A percentile compares a stretch with the other conserved stretches of the same genome.
Evolutionary conservation across 2,113 vertebrate genomes (phyloP).

Genomic region (Misgurnus mizolepis): DNA sequence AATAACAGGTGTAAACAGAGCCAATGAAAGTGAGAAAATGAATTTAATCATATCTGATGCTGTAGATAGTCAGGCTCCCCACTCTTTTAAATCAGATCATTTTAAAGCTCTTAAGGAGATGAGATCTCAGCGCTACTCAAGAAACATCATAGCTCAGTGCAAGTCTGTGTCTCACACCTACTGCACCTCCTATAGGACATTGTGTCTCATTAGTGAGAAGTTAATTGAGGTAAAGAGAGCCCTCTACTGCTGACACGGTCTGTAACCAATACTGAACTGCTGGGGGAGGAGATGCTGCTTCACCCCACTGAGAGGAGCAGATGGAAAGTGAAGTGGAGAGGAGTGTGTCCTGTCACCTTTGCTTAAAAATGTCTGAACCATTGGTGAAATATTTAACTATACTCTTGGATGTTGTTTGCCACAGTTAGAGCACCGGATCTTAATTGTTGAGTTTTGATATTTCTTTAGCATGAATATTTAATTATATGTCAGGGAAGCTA

Average conservation of each 20-base stretch:
- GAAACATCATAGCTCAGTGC: conserved; percentile 47
- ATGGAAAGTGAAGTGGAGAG: conserved; percentile 54
- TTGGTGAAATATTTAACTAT: conserved; percentile 27
- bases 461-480: too few relatives aligned
- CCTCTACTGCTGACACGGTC: conserved; percentile 64
- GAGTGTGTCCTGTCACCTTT: conserved; percentile 19
- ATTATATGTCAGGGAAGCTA: too few relatives aligned
- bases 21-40: neutral
- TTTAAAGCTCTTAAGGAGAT: conserved; percentile 32
- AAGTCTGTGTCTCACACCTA: conserved; percentile 39
- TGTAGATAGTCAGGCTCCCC: neutral
- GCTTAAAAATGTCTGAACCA: neutral
- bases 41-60: conserved; percentile 14
- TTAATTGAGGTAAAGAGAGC: conserved; percentile 67
- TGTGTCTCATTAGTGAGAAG: conserved; percentile 56
- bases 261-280: conserved; percentile 56
- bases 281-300: conserved; percentile 48
- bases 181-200: conserved; percentile 25
- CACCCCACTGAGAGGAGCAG: conserved; percentile 60
- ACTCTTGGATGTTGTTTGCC: neutral
- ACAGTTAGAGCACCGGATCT: too few relatives aligned
- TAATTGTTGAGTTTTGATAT: too few relatives aligned
- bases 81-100: conserved; percentile 28
- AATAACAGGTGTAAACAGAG: neutral
- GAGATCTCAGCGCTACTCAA: conserved; percentile 42